Conservation (phyloP, 2,113 vertebrate genomes). For the Phrynosoma platyrhinos region DNA sequence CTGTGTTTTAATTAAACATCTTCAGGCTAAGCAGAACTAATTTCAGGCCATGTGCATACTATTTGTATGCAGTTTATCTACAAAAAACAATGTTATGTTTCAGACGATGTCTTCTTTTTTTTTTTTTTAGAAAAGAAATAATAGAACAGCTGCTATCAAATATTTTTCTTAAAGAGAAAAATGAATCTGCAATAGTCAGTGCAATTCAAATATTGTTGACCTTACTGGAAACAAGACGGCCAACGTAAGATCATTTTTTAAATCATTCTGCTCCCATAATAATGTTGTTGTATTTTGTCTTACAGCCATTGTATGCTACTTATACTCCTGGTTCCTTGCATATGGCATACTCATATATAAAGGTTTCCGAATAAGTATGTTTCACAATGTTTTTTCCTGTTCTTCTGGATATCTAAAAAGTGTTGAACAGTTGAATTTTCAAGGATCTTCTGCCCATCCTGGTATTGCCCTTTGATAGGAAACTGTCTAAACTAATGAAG, state of each 20-base stretch:
- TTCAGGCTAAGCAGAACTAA: background rate
- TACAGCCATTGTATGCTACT: background rate
- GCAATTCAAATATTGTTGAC: conserved; percentile 97
- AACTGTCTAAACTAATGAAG: no score
- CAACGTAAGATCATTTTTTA: conserved; percentile 84
- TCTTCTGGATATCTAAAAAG: background rate
- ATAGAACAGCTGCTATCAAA: conserved; percentile 95
- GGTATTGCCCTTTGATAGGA: background rate
- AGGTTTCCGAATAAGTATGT: background rate
- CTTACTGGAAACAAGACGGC: conserved; percentile 94
- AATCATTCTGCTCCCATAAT: background rate
- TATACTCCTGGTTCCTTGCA: background rate
- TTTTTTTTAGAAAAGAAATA: conserved; percentile 89
- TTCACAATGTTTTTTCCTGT: background rate
- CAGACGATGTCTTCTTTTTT: conserved; percentile 56
- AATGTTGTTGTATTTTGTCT: background rate
- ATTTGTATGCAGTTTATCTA: background rate
- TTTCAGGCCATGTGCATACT: background rate
- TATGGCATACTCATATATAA: background rate
- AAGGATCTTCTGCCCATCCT: background rate
- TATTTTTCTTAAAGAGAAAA: conserved; percentile 97
- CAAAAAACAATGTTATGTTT: background rate
- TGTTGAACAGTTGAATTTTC: background rate
- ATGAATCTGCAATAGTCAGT: conserved; percentile 96
- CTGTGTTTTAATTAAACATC: background rate